These are phyloP conservation scores for Lerista edwardsae DNA, from an alignment of 2,797 vertebrate species.

Conservation along the genomic window DNA sequence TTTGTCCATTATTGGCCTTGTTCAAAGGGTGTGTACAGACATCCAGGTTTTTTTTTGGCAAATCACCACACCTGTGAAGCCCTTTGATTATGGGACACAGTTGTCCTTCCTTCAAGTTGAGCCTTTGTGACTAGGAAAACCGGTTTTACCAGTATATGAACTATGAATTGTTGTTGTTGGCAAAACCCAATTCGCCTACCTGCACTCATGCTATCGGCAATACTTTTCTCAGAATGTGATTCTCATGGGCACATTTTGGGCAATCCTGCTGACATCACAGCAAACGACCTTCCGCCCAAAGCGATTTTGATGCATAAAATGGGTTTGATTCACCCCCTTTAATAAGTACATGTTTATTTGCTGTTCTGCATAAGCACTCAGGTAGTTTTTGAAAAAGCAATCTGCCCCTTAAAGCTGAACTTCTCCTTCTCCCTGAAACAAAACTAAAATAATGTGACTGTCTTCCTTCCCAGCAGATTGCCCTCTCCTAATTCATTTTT, in stretches of 20 bases:
- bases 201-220: background rate
- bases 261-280: background rate
- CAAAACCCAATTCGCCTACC: background rate
- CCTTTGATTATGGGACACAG: constrained; percentile 2
- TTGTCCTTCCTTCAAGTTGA: constrained; percentile 3
- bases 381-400: background rate
- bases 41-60: background rate
- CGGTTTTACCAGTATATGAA: background rate
- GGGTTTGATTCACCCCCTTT: background rate
- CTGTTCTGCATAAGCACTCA: background rate
- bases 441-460: background rate
- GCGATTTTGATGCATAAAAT: background rate
- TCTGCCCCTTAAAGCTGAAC: background rate
- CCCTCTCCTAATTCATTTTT: too few relatives aligned
- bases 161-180: background rate
- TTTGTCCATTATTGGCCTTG: background rate
- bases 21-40: background rate
- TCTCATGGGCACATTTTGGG: background rate
- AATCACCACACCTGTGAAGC: background rate
- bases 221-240: constrained; percentile 2
- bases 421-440: background rate
- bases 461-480: background rate
- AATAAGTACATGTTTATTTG: too few relatives aligned
- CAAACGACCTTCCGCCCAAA: background rate
- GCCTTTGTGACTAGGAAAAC: background rate